phyloP scores from a whole-genome alignment of 2,797 vertebrate genomes.

The Sebastes cheni region DNA sequence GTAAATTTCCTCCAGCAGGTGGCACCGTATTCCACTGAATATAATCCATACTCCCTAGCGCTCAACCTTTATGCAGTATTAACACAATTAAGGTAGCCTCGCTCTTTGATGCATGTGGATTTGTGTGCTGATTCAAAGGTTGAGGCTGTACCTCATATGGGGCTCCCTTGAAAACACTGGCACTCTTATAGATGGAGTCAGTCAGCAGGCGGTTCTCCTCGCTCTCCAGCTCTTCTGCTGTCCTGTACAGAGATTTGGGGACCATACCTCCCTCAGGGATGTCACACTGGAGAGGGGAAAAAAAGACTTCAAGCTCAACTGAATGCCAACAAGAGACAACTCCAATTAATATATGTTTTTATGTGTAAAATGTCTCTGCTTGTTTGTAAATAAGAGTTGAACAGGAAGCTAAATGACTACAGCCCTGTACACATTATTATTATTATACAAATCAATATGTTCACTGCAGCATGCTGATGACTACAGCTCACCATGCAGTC shows the following conservation, averaged over 20 bases:
- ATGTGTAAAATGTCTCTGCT: background rate
- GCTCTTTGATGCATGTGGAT: background rate
- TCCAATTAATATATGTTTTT: background rate
- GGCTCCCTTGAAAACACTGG: constrained; percentile 93
- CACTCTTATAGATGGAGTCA: constrained; percentile 95
- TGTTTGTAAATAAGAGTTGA: background rate
- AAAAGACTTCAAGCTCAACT: background rate
- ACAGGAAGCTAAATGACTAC: background rate
- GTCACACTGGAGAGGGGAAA: constrained; percentile 83
- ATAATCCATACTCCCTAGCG: background rate
- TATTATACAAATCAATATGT: background rate
- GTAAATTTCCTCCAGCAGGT: constrained; percentile 46
- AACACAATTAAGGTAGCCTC: background rate
- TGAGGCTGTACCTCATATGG: constrained; percentile 88
- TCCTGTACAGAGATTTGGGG: constrained; percentile 93
- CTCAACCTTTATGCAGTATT: background rate
- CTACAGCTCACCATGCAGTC: constrained; percentile 87
- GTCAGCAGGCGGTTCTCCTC: constrained; percentile 90
- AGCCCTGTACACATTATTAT: too few species aligned
- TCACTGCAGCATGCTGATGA: background rate
- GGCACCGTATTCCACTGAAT: constrained; percentile 45
- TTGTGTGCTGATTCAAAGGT: background rate
- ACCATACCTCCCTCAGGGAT: constrained; percentile 93
- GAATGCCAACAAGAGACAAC: background rate
- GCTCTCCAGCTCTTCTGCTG: constrained; percentile 91